These are phyloP conservation scores for Eupithecia abbreviata DNA, from an alignment of 2,888 invertebrate species.

Conservation along the genomic window DNA sequence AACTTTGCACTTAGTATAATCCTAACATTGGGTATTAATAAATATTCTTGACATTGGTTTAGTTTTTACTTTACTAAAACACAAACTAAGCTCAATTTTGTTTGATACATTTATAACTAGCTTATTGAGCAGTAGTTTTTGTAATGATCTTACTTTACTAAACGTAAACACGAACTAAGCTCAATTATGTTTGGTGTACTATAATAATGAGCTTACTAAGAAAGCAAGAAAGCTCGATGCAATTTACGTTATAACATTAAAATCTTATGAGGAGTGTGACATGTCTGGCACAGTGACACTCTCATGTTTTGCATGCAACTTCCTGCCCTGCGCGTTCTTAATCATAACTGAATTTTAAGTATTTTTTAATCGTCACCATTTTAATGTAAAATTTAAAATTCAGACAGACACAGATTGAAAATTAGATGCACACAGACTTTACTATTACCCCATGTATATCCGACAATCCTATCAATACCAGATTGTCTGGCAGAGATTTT, in stretches of 20 bases:
- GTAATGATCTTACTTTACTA: neutral
- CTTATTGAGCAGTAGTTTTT: neutral
- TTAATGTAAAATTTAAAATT: neutral
- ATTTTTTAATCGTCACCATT: neutral
- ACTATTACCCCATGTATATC: no score
- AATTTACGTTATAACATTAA: neutral
- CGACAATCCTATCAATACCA: no score
- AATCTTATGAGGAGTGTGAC: neutral
- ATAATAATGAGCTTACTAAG: neutral
- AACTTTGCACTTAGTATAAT: neutral
- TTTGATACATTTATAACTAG: no score
- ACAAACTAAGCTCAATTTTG: no score
- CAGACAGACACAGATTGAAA: no score
- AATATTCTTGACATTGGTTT: no score
- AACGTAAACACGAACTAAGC: neutral
- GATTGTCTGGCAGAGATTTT: no score
- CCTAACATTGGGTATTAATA: neutral
- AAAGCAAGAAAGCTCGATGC: neutral
- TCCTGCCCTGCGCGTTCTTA: neutral
- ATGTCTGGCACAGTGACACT: neutral
- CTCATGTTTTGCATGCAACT: neutral
- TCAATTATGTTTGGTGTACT: neutral
- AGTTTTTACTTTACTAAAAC: no score
- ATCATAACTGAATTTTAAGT: neutral
- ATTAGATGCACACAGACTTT: no score